Evolutionary conservation across 2,888 invertebrate genomes (phyloP), one percentile per base, ranked within the genome.

Genomic region (Ramazzottius varieornatus): DNA sequence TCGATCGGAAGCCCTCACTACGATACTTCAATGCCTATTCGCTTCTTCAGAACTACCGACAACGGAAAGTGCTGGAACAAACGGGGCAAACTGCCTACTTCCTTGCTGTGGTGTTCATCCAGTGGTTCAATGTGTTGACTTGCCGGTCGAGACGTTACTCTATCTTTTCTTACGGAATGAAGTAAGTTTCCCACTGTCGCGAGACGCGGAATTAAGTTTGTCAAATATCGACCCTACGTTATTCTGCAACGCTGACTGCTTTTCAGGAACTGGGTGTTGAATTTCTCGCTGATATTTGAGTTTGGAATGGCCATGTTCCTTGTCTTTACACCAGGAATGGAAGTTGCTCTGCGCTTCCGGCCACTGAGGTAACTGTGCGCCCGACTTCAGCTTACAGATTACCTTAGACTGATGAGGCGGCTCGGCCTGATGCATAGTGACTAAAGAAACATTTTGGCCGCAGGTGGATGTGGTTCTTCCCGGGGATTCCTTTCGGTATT

Each of bases 1-100:
- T 67, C 65, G 8, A 24, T 29, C 46, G 20, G 20, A 20, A 63
- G 65, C 32, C 63, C 29, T 65, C 65, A 20, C 33, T 46, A 33
- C 13, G 24, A 46, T 40, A 29, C 65, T 65, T 29, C 54, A 65
- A 20, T 32, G 1, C 46, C 63, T 1, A 32, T n/a, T n/a, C n/a
- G 40, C 20, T 20, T 40, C 8, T 13, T 40, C 20, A 40, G 40
- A 40, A 40, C 40, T 40, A 40, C 40, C 40, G 40, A 20, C 40
- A 40, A 40, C 8, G 40, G 40, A 40, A 40, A 20, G 20, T 13
- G 8, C 40, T 40, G 8, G 40, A 40, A 40, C 40, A 40, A 20
- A 40, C 40, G 8, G 40, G 40, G 40, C 40, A 40, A 20, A 40
- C 8, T 20, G 40, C 40, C 40, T 40, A 40, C 20, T 40, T 40